phyloP scores from a whole-genome alignment of 2,113 vertebrate genomes.

The Tympanuchus pallidicinctus region DNA sequence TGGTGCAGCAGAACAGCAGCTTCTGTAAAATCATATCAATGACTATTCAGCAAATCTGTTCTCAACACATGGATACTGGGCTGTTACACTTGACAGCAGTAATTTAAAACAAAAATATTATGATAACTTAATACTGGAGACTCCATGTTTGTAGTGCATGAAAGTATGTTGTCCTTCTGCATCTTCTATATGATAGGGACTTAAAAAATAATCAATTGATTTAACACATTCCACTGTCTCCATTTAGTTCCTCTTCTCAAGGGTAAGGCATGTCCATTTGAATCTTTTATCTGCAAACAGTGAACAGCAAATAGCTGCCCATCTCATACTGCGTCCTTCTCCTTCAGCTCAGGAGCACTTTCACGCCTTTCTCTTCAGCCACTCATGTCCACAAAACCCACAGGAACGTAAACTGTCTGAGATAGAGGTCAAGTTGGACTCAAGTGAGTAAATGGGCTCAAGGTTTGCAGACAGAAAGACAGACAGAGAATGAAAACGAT shows the following conservation, averaged over 20 bases:
- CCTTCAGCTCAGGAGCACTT: neutral
- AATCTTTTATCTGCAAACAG: neutral
- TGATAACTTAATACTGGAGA: neutral
- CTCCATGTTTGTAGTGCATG: neutral
- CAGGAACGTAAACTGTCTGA: neutral
- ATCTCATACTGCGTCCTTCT: neutral
- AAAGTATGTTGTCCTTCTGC: rapidly evolving
- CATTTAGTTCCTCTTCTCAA: neutral
- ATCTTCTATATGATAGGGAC: neutral
- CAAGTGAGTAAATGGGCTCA: rapidly evolving
- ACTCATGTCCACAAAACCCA: neutral
- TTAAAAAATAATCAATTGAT: neutral
- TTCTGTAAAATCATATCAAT: neutral
- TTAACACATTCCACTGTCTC: neutral
- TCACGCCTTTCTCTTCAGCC: neutral
- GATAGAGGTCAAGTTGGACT: neutral
- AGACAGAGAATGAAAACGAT: rapidly evolving
- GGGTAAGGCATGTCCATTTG: neutral
- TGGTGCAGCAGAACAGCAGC: neutral
- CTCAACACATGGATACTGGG: neutral
- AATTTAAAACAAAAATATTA: neutral
- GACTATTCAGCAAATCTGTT: neutral
- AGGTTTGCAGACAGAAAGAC: neutral
- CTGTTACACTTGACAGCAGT: neutral
- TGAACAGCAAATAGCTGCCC: neutral